These are phyloP conservation scores for Eupleurogrammus muticus DNA, from an alignment of 2,797 vertebrate species.

Conservation along the genomic window DNA sequence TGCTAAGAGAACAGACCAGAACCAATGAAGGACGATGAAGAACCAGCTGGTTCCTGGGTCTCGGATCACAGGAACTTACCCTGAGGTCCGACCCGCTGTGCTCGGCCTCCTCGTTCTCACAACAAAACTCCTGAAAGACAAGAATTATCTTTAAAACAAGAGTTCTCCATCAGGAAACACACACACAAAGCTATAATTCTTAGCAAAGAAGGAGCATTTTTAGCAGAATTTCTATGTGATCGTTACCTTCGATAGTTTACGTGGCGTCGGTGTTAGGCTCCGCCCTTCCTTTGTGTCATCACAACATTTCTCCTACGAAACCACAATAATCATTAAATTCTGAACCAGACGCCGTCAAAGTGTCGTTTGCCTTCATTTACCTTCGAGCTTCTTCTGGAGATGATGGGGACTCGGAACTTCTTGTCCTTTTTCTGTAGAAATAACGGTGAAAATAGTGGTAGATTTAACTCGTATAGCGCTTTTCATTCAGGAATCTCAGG, in stretches of 20 bases:
- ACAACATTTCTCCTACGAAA: conserved; percentile 51
- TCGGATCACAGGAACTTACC: conserved; percentile 44
- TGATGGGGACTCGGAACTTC: conserved; percentile 50
- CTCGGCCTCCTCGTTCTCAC: conserved; percentile 54
- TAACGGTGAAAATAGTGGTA: neutral
- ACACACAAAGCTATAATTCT: no score
- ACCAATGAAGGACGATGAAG: no score
- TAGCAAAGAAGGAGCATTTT: no score
- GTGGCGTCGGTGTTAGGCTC: conserved; percentile 6
- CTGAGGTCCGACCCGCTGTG: conserved; percentile 45
- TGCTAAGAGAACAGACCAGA: conserved; percentile 4
- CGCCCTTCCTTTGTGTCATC: conserved; percentile 40
- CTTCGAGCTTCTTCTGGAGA: conserved; percentile 74
- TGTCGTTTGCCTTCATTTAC: conserved; percentile 40
- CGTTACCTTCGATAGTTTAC: conserved; percentile 62
- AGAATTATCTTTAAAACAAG: no score
- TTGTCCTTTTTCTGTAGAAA: conserved; percentile 73
- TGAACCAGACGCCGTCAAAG: neutral
- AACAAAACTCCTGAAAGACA: conserved; percentile 49
- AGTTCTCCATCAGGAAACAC: no score
- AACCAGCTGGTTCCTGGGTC: no score
- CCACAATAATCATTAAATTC: neutral
- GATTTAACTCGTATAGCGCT: no score
- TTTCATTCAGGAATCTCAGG: no score
- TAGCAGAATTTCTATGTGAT: neutral